Conservation (phyloP, 1,140 invertebrate species). For the Euura lappo region DNA sequence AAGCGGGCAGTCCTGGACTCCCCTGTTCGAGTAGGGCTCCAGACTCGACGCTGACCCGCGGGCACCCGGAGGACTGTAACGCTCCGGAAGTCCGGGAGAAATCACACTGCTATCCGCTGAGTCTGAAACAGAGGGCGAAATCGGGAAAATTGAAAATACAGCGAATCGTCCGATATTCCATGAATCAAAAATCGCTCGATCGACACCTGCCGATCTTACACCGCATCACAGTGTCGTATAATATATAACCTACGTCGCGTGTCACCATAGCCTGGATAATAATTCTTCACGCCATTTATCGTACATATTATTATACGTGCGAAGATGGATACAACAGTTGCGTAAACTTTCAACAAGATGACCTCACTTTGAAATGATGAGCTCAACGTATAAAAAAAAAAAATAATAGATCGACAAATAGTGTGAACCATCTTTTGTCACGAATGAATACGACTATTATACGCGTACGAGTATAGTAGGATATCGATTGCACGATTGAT, state of each 20-base stretch:
- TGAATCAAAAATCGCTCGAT: too few species aligned
- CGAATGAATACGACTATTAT: too few species aligned
- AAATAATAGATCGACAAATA: background rate
- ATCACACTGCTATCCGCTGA: constrained; percentile 59
- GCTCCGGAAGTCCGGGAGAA: constrained; percentile 56
- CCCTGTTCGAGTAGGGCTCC: constrained; percentile 50
- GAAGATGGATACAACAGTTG: background rate
- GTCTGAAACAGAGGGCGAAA: constrained; percentile 35
- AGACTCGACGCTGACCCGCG: constrained; percentile 53
- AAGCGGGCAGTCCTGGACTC: constrained; percentile 51
- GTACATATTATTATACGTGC: background rate
- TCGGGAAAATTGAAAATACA: background rate
- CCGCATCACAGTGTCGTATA: too few species aligned
- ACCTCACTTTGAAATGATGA: background rate
- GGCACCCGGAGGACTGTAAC: constrained; percentile 54
- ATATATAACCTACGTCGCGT: background rate
- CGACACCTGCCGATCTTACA: background rate
- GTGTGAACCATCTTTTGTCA: too few species aligned
- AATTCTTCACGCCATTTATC: too few species aligned
- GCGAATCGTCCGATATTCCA: background rate
- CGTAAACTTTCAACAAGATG: background rate
- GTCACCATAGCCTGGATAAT: background rate
- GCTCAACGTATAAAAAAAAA: background rate
- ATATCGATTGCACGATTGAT: too few species aligned
- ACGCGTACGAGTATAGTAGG: too few species aligned